A percentile compares a stretch with the other conserved stretches of the same genome.
Evolutionary conservation across 2,113 vertebrate genomes (phyloP).

Genomic region (Pangasianodon gigas): DNA sequence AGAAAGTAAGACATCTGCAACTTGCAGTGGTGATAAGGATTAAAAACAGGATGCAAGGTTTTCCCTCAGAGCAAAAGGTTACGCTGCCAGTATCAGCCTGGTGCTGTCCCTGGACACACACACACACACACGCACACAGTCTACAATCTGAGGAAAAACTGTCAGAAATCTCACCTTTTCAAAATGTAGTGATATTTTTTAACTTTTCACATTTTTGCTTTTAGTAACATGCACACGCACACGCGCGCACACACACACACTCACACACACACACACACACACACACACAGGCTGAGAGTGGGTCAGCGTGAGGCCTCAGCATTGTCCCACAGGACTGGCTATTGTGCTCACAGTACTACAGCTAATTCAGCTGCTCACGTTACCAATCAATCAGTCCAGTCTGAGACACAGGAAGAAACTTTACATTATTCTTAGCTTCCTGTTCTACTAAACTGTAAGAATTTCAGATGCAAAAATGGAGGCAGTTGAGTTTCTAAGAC

Average conservation of each 20-base stretch:
- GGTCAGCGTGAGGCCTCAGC: not conserved
- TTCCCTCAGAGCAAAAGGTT: constrained; percentile 29
- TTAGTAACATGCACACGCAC: not conserved
- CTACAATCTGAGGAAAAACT: not conserved
- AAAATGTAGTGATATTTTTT: not conserved
- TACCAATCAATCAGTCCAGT: not conserved
- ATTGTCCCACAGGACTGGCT: not conserved
- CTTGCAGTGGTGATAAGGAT: constrained; percentile 41
- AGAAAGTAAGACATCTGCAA: not conserved
- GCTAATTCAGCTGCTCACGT: not conserved
- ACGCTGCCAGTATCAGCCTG: not conserved
- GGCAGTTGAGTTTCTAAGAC: not conserved
- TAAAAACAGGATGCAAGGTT: constrained; percentile 40
- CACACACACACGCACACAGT: not conserved
- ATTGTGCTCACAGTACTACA: not conserved
- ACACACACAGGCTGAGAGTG: not conserved
- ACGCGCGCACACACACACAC: too few relatives aligned
- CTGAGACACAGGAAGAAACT: not conserved
- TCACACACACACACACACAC: not conserved
- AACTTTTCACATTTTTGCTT: not conserved
- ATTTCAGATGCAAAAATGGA: not conserved
- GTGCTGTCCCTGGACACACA: not conserved
- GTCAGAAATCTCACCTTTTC: not conserved
- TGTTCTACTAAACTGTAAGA: not conserved
- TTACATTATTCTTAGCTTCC: not conserved